Base-by-base conservation (phyloP, 2,888 invertebrate genomes). In the Drepana falcataria region DNA sequence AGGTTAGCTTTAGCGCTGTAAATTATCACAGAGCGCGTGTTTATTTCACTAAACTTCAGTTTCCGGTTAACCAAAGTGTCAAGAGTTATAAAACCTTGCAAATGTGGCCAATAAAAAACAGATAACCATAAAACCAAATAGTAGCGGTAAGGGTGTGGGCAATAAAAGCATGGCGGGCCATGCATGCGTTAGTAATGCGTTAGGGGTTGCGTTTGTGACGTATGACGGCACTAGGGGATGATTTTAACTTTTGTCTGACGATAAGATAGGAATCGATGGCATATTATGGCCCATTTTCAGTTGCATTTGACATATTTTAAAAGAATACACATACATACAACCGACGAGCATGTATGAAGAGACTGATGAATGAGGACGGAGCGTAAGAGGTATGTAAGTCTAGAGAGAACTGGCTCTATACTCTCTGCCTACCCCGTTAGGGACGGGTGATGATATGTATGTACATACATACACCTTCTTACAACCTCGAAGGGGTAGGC, bases 101-200 rank as follows among this genome's bases (percentile, higher is more conserved):
- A 58, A 68, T 71, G 55, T 68, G 67, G 62, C 61, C 68, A 75
- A 81, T 81, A 78, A 80, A 80, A 80, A 52, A 59, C 71, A 71
- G 74, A 79, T 75, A 73, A 71, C 68, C 71, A 69, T 75, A 77
- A 77, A 75, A 71, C 62, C 64, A 56, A 37, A 52, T 49, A 51
- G 49, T 55, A 56, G 56, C 49, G 51, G 34, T 59, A 64, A 65
- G 77, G 75, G 9, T 44, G 44, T 9, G 44, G 44, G 44, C 44
- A 44, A 44, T 44, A 44, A 44, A 44, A 44, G 9, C 41, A 35
- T 54, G 51, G 49, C 49, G 53, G 49, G 35, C 51, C 48, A 51
- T 52, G 52, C 55, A 52, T 48, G 52, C 41, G 48, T 44, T 49
- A 35, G 48, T 37, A 7, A 21, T 53, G 5, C 37, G 49, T 0